Conservation (phyloP, 2,888 invertebrate species). For the Ophion costatus region DNA sequence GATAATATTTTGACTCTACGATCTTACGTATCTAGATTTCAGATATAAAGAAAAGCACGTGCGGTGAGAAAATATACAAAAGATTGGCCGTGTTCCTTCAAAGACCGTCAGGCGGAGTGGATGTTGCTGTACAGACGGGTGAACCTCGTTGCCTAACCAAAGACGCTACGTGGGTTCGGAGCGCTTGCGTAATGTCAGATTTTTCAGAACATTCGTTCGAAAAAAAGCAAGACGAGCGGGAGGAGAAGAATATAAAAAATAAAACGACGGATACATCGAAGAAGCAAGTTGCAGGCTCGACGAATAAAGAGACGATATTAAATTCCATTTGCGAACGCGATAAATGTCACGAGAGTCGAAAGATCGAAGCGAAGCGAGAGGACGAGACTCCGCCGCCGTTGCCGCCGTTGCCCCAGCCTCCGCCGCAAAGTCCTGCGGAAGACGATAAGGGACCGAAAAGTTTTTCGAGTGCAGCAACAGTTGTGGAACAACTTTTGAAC, state of each 20-base stretch:
- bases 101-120: conserved; percentile 68
- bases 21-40: conserved; percentile 67
- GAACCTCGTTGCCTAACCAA: conserved; percentile 42
- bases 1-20: background rate
- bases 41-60: conserved; percentile 75
- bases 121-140: conserved; percentile 75
- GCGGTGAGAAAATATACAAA: conserved; percentile 72
- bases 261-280: background rate
- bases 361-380: conserved; percentile 18
- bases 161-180: conserved; percentile 56
- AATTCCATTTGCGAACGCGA: background rate
- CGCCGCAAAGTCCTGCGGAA: background rate
- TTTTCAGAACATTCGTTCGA: conserved; percentile 46
- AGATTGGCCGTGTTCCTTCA: conserved; percentile 74
- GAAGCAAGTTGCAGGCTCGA: background rate
- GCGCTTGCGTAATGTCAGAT: conserved; percentile 64
- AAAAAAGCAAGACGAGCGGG: background rate
- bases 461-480: background rate
- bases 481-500: background rate
- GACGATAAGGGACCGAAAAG: conserved; percentile 26
- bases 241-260: conserved; percentile 36
- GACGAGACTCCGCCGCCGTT: background rate
- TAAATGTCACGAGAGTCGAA: conserved; percentile 4
- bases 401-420: background rate
- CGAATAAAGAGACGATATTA: background rate